Evolutionary conservation across 2,797 vertebrate genomes (phyloP).

Genomic region (Decapterus maruadsi): DNA sequence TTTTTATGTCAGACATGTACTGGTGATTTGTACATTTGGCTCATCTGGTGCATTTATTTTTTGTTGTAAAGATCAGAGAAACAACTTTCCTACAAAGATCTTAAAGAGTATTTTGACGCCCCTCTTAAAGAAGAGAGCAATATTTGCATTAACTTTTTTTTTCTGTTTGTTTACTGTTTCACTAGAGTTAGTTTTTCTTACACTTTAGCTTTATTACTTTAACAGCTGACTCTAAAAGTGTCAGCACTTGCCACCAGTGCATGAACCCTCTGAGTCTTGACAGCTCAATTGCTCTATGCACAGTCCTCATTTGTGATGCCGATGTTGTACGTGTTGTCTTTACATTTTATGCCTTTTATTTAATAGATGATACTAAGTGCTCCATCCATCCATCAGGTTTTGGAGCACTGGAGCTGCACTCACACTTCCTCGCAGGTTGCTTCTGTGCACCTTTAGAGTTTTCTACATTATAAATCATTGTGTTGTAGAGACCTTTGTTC

Average conservation of each 20-base stretch:
- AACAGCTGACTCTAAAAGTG: neutral
- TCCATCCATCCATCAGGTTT: slow-evolving; percentile 8
- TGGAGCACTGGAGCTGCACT: neutral
- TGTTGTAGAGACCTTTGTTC: neutral
- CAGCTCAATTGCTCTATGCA: slow-evolving; percentile 1
- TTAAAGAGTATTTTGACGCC: neutral
- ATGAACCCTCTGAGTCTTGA: neutral
- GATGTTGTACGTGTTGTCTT: neutral
- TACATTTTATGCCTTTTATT: slow-evolving; percentile 9
- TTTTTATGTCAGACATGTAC: neutral
- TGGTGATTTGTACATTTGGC: neutral
- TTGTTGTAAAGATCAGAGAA: neutral
- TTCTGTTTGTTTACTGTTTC: slow-evolving; percentile 1
- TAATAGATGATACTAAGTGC: slow-evolving; percentile 4
- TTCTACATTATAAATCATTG: slow-evolving; percentile 6
- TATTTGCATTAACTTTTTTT: neutral
- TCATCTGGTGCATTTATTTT: neutral
- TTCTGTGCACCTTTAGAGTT: neutral
- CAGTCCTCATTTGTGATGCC: neutral
- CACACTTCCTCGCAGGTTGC: neutral
- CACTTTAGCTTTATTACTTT: neutral
- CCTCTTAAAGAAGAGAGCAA: neutral
- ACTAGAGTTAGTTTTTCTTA: neutral
- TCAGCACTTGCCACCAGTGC: neutral
- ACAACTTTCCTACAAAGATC: neutral